A percentile compares a stretch with the other conserved stretches of the same genome.
phyloP scores from a whole-genome alignment of 2,113 vertebrate genomes.

The Etheostoma spectabile region DNA sequence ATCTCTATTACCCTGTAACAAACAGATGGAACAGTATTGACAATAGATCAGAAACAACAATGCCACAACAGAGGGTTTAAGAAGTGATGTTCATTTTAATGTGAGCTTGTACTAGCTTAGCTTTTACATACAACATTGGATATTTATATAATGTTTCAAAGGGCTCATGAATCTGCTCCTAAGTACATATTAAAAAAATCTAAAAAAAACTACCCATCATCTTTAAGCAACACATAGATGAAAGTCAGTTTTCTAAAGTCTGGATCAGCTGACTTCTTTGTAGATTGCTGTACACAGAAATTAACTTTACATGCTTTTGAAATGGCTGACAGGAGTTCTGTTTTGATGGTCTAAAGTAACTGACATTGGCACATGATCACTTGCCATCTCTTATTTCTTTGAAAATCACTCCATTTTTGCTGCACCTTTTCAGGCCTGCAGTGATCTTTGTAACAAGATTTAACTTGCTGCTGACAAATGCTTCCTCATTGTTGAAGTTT shows the following conservation, averaged over 20 bases:
- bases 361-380: constrained; percentile 51
- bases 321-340: constrained; percentile 30
- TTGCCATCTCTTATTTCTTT: constrained; percentile 47
- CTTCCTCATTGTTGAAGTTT: constrained; percentile 41
- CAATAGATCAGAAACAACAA: not conserved
- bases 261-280: not conserved
- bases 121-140: not conserved
- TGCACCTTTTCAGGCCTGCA: constrained; percentile 41
- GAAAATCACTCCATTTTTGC: constrained; percentile 27
- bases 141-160: not conserved
- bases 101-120: not conserved
- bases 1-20: constrained; percentile 91
- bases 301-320: constrained; percentile 14
- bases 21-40: constrained; percentile 11
- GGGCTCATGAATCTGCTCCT: not conserved
- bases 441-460: constrained; percentile 54
- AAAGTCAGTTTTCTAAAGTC: constrained; percentile 3
- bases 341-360: constrained; percentile 46
- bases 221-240: not conserved
- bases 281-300: not conserved
- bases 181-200: not conserved
- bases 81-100: not conserved
- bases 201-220: not conserved
- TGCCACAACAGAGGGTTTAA: not conserved
- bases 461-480: constrained; percentile 61